phyloP scores from a whole-genome alignment of 2,888 invertebrate species.

The Salpingus planirostris region DNA sequence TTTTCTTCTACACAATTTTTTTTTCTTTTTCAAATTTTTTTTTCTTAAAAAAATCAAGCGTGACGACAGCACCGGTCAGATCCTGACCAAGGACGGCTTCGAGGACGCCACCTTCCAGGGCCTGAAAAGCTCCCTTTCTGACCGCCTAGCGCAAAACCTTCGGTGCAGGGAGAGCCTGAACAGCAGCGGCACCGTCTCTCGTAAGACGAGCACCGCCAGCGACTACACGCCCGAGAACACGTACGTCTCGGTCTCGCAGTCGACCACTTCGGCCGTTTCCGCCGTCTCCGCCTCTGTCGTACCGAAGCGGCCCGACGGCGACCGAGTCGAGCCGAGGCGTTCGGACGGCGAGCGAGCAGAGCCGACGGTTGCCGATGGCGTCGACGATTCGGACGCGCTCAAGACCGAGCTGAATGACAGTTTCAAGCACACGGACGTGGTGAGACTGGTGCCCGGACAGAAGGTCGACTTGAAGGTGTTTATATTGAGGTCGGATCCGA shows the following conservation, averaged over 20 bases:
- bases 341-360: not conserved
- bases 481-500: constrained; percentile 24
- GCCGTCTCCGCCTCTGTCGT: constrained; percentile 26
- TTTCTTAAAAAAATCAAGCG: no score
- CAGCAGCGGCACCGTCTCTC: constrained; percentile 42
- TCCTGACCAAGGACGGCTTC: constrained; percentile 22
- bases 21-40: no score
- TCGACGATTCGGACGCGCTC: constrained; percentile 23
- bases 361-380: constrained; percentile 2
- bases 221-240: constrained; percentile 51
- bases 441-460: constrained; percentile 29
- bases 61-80: constrained; percentile 31
- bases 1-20: no score
- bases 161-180: constrained; percentile 38
- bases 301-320: not conserved
- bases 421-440: constrained; percentile 25
- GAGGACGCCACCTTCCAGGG: constrained; percentile 24
- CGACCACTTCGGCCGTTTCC: constrained; percentile 25
- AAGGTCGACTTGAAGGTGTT: constrained; percentile 36
- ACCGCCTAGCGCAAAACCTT: constrained; percentile 34
- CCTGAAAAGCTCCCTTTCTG: constrained; percentile 34
- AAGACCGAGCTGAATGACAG: constrained; percentile 30
- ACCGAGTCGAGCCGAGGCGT: constrained; percentile 2
- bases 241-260: constrained; percentile 22
- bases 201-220: constrained; percentile 51